A percentile compares a stretch with the other conserved stretches of the same genome.
Evolutionary conservation across 23 tunicate genomes (phyloP).

Genomic region (Ascidia mentula): DNA sequence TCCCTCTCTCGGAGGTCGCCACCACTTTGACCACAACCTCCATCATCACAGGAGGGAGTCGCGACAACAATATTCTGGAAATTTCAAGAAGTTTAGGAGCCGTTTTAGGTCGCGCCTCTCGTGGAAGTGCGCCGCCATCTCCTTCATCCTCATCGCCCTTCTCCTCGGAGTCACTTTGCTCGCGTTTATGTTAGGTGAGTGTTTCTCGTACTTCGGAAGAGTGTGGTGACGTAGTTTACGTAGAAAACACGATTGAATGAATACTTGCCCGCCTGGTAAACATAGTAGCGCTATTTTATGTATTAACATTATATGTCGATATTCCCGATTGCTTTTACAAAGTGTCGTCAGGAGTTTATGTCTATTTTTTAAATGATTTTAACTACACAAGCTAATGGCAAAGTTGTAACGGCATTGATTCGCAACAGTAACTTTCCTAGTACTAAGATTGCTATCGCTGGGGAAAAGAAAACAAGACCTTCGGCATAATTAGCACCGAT

Average conservation of each 20-base stretch:
- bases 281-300: too few relatives aligned
- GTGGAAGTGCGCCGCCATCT: conserved; percentile 64
- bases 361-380: too few relatives aligned
- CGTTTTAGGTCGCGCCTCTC: conserved; percentile 35
- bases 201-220: too few relatives aligned
- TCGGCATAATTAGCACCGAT: not conserved
- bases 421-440: too few relatives aligned
- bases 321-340: too few relatives aligned
- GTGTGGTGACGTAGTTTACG: too few relatives aligned
- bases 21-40: conserved; percentile 12
- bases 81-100: conserved; percentile 24
- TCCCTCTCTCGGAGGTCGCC: conserved; percentile 38
- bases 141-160: conserved; percentile 34
- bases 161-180: conserved; percentile 60
- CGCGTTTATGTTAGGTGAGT: conserved; percentile 73
- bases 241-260: too few relatives aligned
- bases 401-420: too few relatives aligned
- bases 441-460: not conserved
- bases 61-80: conserved; percentile 29
- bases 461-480: conserved; percentile 1
- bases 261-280: too few relatives aligned
- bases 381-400: too few relatives aligned
- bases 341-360: too few relatives aligned
- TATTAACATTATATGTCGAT: too few relatives aligned
- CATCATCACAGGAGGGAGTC: conserved; percentile 34